Evolutionary conservation across 2,797 vertebrate genomes (phyloP).

Genomic region (Macroramphosus scolopax): DNA sequence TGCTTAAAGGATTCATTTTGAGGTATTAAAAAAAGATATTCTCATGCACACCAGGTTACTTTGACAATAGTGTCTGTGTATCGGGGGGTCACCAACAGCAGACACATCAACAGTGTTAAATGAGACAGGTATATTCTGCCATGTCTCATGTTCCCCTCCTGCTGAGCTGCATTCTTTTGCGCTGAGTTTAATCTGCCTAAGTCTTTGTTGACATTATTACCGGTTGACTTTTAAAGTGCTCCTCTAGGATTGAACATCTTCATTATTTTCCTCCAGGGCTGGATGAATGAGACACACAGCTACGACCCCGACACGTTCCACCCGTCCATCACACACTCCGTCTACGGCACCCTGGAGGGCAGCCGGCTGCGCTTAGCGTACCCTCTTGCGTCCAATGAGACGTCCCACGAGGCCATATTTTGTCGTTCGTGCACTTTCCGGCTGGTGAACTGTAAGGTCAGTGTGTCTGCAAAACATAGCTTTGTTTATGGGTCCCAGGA

Average conservation of each 20-base stretch:
- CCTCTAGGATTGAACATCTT: neutral
- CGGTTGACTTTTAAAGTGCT: no score
- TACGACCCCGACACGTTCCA: slow-evolving; percentile 86
- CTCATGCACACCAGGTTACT: no score
- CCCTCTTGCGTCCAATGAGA: slow-evolving; percentile 78
- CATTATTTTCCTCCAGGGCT: slow-evolving; percentile 71
- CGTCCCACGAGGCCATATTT: slow-evolving; percentile 68
- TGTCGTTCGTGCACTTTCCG: slow-evolving; percentile 69
- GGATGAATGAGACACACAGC: slow-evolving; percentile 84
- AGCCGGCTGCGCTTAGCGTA: slow-evolving; percentile 77
- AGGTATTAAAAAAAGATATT: no score
- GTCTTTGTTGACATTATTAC: no score
- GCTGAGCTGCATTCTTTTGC: slow-evolving; percentile 46
- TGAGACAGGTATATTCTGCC: slow-evolving; percentile 40
- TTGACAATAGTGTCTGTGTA: no score
- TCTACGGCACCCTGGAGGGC: slow-evolving; percentile 79
- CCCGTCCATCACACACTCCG: slow-evolving; percentile 79
- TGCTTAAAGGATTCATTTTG: no score
- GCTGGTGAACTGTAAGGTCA: slow-evolving; percentile 81
- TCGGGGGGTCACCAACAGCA: no score
- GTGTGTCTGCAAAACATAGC: slow-evolving; percentile 14
- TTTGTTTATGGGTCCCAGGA: neutral
- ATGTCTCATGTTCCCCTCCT: slow-evolving; percentile 60
- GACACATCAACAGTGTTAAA: no score
- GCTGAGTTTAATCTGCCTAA: neutral